phyloP scores from a whole-genome alignment of 2,797 vertebrate species.

The Artibeus lituratus region DNA sequence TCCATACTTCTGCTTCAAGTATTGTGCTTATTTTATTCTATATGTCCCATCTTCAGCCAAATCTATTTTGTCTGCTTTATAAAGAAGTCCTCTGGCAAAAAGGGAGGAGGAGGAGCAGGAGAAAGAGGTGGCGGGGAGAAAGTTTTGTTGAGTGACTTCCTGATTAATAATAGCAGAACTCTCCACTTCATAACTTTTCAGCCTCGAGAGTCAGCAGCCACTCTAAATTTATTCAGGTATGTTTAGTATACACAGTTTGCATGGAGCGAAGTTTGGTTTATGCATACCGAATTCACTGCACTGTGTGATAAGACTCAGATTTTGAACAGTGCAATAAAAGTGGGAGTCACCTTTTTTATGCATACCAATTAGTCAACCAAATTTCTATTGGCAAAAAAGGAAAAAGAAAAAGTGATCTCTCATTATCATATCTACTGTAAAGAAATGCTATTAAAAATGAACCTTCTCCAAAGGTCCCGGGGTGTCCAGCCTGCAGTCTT shows the following conservation, averaged over 20 bases:
- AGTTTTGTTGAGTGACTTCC: not conserved
- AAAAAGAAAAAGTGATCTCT: not conserved
- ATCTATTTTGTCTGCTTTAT: not conserved
- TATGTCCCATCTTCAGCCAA: not conserved
- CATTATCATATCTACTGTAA: not conserved
- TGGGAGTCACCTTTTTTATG: not conserved
- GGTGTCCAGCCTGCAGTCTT: no score
- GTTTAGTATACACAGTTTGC: not conserved
- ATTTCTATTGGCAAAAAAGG: not conserved
- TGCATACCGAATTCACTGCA: not conserved
- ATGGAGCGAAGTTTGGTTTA: not conserved
- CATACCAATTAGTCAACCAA: not conserved
- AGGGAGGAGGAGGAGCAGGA: not conserved
- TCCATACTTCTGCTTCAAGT: not conserved
- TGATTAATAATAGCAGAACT: not conserved
- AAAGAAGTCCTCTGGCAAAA: not conserved
- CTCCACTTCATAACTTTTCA: not conserved
- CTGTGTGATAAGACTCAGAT: not conserved
- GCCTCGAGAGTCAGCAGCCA: no score
- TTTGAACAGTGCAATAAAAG: not conserved
- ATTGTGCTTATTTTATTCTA: not conserved
- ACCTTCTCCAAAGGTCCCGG: not conserved
- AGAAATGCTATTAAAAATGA: not conserved
- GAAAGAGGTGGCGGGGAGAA: not conserved
- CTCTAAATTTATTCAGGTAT: not conserved